phyloP scores from a whole-genome alignment of 2,113 vertebrate genomes.

The Fregetta grallaria region DNA sequence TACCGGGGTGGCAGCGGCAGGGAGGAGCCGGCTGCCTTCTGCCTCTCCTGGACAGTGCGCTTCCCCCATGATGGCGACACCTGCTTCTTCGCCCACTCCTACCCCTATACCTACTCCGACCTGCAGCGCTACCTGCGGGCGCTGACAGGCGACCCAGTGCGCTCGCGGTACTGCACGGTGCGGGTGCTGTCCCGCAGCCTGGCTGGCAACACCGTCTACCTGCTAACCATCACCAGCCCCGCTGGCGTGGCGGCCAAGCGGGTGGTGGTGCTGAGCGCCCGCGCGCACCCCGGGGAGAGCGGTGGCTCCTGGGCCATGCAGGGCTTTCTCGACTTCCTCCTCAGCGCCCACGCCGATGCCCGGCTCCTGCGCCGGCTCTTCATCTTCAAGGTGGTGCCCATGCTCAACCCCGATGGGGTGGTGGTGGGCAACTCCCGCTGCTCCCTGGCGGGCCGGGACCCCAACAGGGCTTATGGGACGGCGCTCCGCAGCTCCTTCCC shows the following conservation, averaged over 20 bases:
- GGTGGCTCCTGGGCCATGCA: constrained; percentile 90
- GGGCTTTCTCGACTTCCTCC: constrained; percentile 88
- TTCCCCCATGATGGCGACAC: constrained; percentile 85
- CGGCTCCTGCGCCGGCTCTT: constrained; percentile 85
- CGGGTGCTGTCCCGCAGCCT: constrained; percentile 84
- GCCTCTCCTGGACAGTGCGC: constrained; percentile 84
- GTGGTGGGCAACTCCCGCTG: constrained; percentile 93
- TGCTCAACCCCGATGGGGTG: constrained; percentile 94
- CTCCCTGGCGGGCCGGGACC: constrained; percentile 85
- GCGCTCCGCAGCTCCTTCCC: constrained; percentile 80
- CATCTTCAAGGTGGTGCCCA: constrained; percentile 91
- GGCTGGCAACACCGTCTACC: constrained; percentile 84
- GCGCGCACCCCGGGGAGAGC: constrained; percentile 89
- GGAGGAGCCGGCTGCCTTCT: constrained; percentile 62
- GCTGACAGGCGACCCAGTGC: constrained; percentile 69
- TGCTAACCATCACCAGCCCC: constrained; percentile 83
- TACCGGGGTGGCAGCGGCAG: constrained; percentile 53
- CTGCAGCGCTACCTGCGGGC: constrained; percentile 80
- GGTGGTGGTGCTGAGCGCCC: constrained; percentile 84
- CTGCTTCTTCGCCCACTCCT: constrained; percentile 90
- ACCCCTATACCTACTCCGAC: constrained; percentile 90
- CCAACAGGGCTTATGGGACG: constrained; percentile 87
- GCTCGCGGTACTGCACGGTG: constrained; percentile 78
- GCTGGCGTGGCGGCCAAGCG: constrained; percentile 61
- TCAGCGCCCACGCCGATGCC: constrained; percentile 81